Base-by-base conservation (phyloP, 1,140 invertebrate species). In the Octopus sinensis region DNA sequence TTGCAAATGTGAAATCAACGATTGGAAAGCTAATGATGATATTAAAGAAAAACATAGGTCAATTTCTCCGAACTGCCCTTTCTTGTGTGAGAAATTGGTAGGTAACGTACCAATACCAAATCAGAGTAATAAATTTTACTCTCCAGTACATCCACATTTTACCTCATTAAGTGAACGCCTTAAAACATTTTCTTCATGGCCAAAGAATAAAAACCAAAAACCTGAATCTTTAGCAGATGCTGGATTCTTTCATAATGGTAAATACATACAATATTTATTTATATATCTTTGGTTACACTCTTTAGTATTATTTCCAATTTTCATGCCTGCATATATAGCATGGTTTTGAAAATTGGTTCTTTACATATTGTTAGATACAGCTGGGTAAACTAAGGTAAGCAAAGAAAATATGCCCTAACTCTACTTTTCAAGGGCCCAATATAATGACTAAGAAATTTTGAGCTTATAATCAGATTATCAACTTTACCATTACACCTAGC, bases 241-340 rank as follows among this genome's bases (percentile, higher is more conserved):
- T 82, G 96, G 96, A 52, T 97, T 97, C 89, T 97, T 94, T 89
- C 97, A 97, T 85, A 94, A 94, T n/a, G 95, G 96, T 86, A 85
- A 13, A 95, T 82, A 73, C 3, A 43, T 43, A 43, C 30, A 43
- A 43, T 43, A 43, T 43, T 43, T 43, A 43, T 43, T 43, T 43
- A 43, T 43, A 43, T 43, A 43, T 43, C 30, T 43, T 43, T 43
- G 30, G 30, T 43, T 43, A 43, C 30, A 2, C 30, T 43, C 30
- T 43, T 43, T 43, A 43, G 30, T 43, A 43, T 43, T 43, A 43
- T 43, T 43, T 43, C 30, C 30, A 43, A 43, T 43, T 43, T 43
- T 3, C 30, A 43, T 43, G 30, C 30, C 30, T 43, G 30, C 30
- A 43, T 43, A 3, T 43, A 43, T 43, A 43, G 30, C 30, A 43